Evolutionary conservation across 1,140 invertebrate species (phyloP), one percentile per base, ranked within the genome.

Genomic region (Microplitis mediator): DNA sequence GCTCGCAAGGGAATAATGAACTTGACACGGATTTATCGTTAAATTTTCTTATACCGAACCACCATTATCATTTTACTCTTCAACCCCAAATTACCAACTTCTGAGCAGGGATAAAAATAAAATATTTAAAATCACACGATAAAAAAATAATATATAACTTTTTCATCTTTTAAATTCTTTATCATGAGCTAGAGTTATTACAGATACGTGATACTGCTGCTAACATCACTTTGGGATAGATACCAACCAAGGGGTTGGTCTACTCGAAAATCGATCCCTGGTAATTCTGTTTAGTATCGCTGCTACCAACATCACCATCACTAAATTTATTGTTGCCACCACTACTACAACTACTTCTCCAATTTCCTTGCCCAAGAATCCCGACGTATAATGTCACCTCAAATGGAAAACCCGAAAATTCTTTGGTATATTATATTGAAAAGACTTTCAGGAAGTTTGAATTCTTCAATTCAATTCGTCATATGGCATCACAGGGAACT

Each of bases 351-450:
- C 39, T 45, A 45, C 39, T 45, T 45, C 0, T 45, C 39, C 39
- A 45, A 45, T 45, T 45, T 45, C 11, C 8, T 5, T 45, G 39
- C 1, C 8, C 8, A 5, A 3, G 23, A 67, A 52, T 67, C 52
- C 52, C 39, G 32, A 54, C 65, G 23, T 32, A n/a, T 11, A 67
- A 52, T 67, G 39, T 36, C 62, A 50, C 62, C 50, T 52, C 65
- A 67, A 67, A 67, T 67, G 50, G 65, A 67, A 71, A 56, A 71
- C 62, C 45, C 69, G 62, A 64, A 71, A 71, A 71, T 71, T 56
- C 61, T 61, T 65, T 52, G 23, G 65, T 35, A 65, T 32, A 51
- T 63, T 65, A 45, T 6, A 34, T n/a, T 4, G 51, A 11, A 32
- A 35, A 36, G 32, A 52, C 58, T 36, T 34, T 34, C 32, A 23